Evolutionary conservation across 2,113 vertebrate species (phyloP).

Genomic region (Upupa epops): DNA sequence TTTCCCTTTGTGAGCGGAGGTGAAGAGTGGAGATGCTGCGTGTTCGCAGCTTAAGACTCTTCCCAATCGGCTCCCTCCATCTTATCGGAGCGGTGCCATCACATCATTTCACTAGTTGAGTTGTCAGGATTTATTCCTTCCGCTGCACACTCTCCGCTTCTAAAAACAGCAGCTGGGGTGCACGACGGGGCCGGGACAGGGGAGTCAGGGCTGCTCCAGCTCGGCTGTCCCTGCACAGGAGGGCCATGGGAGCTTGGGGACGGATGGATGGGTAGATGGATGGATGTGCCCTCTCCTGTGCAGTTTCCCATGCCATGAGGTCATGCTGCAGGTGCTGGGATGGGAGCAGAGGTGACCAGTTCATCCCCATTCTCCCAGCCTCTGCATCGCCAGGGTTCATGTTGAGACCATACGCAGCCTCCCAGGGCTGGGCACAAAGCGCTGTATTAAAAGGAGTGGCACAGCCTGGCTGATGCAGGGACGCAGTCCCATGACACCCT

Average conservation of each 20-base stretch:
- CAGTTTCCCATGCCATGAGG: fast-evolving
- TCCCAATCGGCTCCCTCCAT: slow-evolving; percentile 68
- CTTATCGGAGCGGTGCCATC: slow-evolving; percentile 55
- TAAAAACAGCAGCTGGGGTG: slow-evolving; percentile 13
- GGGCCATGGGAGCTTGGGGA: neutral
- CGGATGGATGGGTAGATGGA: neutral
- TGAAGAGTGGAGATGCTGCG: slow-evolving; percentile 73
- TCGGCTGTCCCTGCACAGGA: fast-evolving
- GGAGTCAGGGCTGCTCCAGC: neutral
- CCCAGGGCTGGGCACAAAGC: fast-evolving
- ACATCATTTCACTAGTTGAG: slow-evolving; percentile 56
- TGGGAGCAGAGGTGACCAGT: neutral
- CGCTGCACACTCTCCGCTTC: neutral
- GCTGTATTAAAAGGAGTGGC: neutral
- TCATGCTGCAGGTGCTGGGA: fast-evolving
- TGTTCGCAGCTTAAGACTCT: slow-evolving; percentile 71
- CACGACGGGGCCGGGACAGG: neutral
- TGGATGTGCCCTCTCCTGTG: neutral
- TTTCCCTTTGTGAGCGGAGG: slow-evolving; percentile 72
- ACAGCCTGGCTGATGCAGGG: neutral
- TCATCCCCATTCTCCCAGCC: fast-evolving
- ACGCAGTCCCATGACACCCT: neutral
- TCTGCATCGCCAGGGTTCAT: neutral
- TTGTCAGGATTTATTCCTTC: slow-evolving; percentile 57
- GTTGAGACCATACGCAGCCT: fast-evolving